These are phyloP conservation scores for Hedychridium roseum DNA, from an alignment of 2,888 invertebrate species.

Conservation along the genomic window DNA sequence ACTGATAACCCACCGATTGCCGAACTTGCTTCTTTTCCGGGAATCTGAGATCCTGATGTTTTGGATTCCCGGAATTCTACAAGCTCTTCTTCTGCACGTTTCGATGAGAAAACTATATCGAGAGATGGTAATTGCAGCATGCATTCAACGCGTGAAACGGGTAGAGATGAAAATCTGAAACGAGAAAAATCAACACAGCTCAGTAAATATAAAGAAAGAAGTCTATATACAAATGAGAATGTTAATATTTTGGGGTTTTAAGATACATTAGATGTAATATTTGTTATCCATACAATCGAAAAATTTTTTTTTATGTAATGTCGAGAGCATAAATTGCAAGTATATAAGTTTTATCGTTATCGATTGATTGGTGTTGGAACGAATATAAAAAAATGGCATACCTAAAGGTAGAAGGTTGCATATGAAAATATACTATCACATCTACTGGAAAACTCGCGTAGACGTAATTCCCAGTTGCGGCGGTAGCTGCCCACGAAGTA, in stretches of 20 bases:
- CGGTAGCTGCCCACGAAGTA: slow-evolving; percentile 58
- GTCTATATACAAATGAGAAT: too few relatives aligned
- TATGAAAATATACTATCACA: slow-evolving; percentile 97
- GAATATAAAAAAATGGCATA: too few relatives aligned
- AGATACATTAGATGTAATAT: too few relatives aligned
- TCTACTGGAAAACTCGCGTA: slow-evolving; percentile 97
- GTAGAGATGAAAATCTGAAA: slow-evolving; percentile 88
- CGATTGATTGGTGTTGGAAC: too few relatives aligned
- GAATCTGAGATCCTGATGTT: slow-evolving; percentile 52
- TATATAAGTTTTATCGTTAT: too few relatives aligned
- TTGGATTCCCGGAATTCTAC: slow-evolving; percentile 60
- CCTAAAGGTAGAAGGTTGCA: slow-evolving; percentile 93
- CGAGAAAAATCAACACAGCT: too few relatives aligned
- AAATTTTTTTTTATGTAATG: too few relatives aligned
- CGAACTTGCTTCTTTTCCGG: slow-evolving; percentile 65
- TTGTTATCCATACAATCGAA: too few relatives aligned
- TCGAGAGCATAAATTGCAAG: too few relatives aligned
- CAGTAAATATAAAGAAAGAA: too few relatives aligned
- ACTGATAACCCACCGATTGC: slow-evolving; percentile 90
- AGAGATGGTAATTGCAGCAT: slow-evolving; percentile 95
- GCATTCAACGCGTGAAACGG: slow-evolving; percentile 94
- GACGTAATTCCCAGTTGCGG: slow-evolving; percentile 69
- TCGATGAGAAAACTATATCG: slow-evolving; percentile 96
- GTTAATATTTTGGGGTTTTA: too few relatives aligned
- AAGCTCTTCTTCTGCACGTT: slow-evolving; percentile 81